Conservation (phyloP, 2,888 invertebrate genomes). For the Scelioninae gen. 2 region DNA sequence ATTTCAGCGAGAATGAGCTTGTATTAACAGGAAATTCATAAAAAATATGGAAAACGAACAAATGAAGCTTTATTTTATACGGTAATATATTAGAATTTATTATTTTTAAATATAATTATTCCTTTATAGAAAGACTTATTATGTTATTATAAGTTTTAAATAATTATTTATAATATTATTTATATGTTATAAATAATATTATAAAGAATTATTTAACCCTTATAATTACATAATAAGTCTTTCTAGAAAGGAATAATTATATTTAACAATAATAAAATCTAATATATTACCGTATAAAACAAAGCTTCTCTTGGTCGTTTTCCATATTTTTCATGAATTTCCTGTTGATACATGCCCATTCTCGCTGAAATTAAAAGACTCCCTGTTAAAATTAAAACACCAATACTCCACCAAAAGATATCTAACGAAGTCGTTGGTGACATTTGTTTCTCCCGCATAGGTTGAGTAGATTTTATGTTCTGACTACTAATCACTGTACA, state of each 20-base stretch:
- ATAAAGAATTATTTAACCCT: neutral
- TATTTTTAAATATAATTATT: constrained; percentile 4
- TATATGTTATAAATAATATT: constrained; percentile 84
- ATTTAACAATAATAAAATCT: too few species aligned
- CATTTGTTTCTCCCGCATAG: constrained; percentile 72
- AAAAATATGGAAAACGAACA: constrained; percentile 92
- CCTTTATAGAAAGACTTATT: too few species aligned
- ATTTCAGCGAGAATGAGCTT: constrained; percentile 97
- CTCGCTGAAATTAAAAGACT: constrained; percentile 94
- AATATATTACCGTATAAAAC: constrained; percentile 89
- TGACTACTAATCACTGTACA: constrained; percentile 92
- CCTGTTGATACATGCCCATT: constrained; percentile 97
- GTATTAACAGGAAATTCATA: constrained; percentile 92
- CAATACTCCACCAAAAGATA: constrained; percentile 81
- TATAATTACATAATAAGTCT: too few species aligned
- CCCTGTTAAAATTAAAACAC: constrained; percentile 88
- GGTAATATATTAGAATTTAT: too few species aligned
- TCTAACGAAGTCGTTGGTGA: constrained; percentile 75
- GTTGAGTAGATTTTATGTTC: constrained; percentile 78
- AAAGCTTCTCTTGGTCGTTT: constrained; percentile 94
- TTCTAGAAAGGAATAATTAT: neutral
- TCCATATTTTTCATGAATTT: constrained; percentile 87
- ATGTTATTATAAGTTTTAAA: too few species aligned
- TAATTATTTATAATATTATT: constrained; percentile 82
- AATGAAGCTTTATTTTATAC: constrained; percentile 91